Base-by-base conservation (phyloP, 2,797 vertebrate genomes). In the Phylloscopus collybita region DNA sequence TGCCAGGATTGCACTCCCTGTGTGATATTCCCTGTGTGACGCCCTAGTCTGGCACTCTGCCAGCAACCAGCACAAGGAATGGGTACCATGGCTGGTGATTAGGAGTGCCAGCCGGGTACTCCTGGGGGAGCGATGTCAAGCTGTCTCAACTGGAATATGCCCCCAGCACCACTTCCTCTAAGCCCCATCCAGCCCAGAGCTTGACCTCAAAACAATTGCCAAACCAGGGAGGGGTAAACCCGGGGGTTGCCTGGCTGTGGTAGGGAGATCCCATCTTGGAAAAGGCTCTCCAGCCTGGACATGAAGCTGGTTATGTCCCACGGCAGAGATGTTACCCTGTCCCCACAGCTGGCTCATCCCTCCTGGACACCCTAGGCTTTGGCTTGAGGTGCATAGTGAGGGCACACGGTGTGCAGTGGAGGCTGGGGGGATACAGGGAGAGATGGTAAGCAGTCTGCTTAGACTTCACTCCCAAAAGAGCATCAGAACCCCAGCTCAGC, bases 331-430 rank as follows among this genome's bases (percentile, higher is more conserved):
- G 5, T 18, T 53, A 54, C 32, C 25, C 32, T 13, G 27, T 32
- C 29, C 53, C 44, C 19, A 16, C 11, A 51, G 53, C 42, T 7
- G 3, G n/a, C 20, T 67, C 7, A 32, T 62, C 19, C n/a, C 54
- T n/a, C 30, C 49, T n/a, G 49, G 20, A 62, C 32, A 45, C 23
- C 49, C 45, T 36, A 29, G 32, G 60, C 22, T 76, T 59, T 8
- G 9, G 9, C 11, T 51, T 14, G 14, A 12, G 51, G 21, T 10
- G 25, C 66, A 11, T 3, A 18, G n/a, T 26, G 29, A 26, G 59
- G 26, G 45, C 10, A 22, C 0, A 10, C 15, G 25, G 38, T 7
- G 16, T 32, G 29, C 16, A 49, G 0, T 13, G 19, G 13, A 27
- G 18, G 18, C 12, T 22, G 10, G 27, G 13, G 25, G 6, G 16